Base-by-base conservation (phyloP, 2,113 vertebrate species). In the Ifrita kowaldi region DNA sequence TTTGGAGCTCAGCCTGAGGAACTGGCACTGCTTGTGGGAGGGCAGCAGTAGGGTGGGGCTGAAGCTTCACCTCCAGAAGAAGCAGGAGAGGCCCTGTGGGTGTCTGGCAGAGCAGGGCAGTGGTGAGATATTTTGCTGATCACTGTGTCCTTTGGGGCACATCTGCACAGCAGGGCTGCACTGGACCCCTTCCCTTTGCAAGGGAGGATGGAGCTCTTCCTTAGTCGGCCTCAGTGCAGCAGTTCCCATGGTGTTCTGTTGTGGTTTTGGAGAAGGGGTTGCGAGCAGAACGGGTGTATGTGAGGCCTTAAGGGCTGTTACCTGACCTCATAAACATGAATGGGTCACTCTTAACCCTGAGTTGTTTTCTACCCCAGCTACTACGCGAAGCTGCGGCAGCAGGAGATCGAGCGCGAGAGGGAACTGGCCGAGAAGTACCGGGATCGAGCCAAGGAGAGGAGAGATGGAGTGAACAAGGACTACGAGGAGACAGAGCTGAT, bases 401-500 rank as follows among this genome's bases (percentile, higher is more conserved):
- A 99, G 97, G 99, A 99, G 98, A 98, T 99, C 81, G 99, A 99
- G 93, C 97, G 99, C 0, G 99, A 99, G 97, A 95, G 99, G 56
- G 99, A 99, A 84, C 95, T 99, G 86, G 99, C 99, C 0, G 99
- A 99, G 97, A 99, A 99, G 90, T 99, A 99, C 97, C 97, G 99
- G 37, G 99, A 99, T 81, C 96, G 99, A 76, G 99, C 99, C 19
- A 98, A 99, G 81, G 99, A 99, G 97, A 96, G 99, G 47, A 97
- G 99, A 69, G 99, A 99, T 46, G 99, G 99, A 0, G 99, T 99
- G 53, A 99, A 99, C 98, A 99, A 99, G 86, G 99, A 99, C 95
- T 99, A 99, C 0, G 99, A 99, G 80, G 99, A 99, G 96, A 99
- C 99, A 0, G 99, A 99, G 74, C 98, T 99, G 55, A 99, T 99